A percentile compares a stretch with the other conserved stretches of the same genome.
Evolutionary conservation across 2,888 invertebrate species (phyloP).

Genomic region (Hydrotaea cyrtoneurina): DNA sequence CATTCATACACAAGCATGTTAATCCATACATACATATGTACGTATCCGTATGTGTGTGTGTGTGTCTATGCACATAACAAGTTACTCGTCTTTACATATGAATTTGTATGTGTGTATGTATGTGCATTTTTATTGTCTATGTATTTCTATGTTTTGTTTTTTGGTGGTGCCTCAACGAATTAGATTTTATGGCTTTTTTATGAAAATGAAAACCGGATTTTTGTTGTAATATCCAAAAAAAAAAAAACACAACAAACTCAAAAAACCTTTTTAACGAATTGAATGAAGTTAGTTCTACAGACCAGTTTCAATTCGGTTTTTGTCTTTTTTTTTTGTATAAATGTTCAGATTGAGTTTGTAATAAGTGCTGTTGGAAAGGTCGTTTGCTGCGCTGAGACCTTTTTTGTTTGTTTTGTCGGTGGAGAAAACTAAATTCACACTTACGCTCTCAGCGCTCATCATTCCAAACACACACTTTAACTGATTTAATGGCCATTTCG

Average conservation of each 20-base stretch:
- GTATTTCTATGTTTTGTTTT: slow-evolving; percentile 3
- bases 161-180: slow-evolving; percentile 29
- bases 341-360: background rate
- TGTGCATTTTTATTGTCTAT: background rate
- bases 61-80: too few relatives aligned
- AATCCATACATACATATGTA: background rate
- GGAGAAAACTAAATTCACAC: background rate
- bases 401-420: too few relatives aligned
- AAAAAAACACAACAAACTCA: slow-evolving; percentile 1
- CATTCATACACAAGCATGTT: background rate
- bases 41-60: background rate
- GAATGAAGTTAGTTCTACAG: slow-evolving; percentile 21
- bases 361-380: slow-evolving; percentile 52
- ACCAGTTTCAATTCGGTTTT: slow-evolving; percentile 31
- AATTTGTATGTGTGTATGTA: too few relatives aligned
- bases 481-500: too few relatives aligned
- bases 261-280: slow-evolving; percentile 26
- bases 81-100: too few relatives aligned
- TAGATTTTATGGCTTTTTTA: slow-evolving; percentile 70
- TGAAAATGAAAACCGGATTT: slow-evolving; percentile 74
- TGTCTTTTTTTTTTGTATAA: background rate
- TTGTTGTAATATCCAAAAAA: slow-evolving; percentile 47
- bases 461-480: background rate
- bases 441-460: background rate
- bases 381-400: slow-evolving; percentile 50